These are phyloP conservation scores for Hoplodrina ambigua DNA, from an alignment of 2,888 invertebrate species.

Conservation along the genomic window DNA sequence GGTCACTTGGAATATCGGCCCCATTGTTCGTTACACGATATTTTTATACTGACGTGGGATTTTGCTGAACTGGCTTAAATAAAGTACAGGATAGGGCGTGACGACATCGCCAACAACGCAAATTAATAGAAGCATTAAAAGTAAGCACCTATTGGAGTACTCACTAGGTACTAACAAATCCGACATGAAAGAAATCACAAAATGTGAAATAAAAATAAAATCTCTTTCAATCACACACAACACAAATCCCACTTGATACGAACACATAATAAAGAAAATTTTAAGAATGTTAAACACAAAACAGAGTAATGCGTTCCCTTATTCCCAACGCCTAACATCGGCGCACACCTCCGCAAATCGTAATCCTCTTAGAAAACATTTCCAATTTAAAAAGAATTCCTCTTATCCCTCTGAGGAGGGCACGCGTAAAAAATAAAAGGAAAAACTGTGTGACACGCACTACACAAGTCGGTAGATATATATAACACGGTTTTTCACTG, in stretches of 20 bases:
- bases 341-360: constrained; percentile 88
- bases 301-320: constrained; percentile 81
- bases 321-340: constrained; percentile 80
- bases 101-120: constrained; percentile 35
- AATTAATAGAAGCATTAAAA: constrained; percentile 15
- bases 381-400: constrained; percentile 91
- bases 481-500: constrained; percentile 79
- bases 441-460: constrained; percentile 87
- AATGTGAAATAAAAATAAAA: constrained; percentile 38
- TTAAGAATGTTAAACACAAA: constrained; percentile 81
- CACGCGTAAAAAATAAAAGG: constrained; percentile 89
- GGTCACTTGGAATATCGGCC: constrained; percentile 76
- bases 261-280: constrained; percentile 69
- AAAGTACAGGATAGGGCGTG: constrained; percentile 61
- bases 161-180: constrained; percentile 14
- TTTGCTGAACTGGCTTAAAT: constrained; percentile 57
- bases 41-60: constrained; percentile 66
- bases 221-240: constrained; percentile 52
- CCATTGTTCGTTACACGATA: constrained; percentile 74
- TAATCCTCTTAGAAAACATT: constrained; percentile 91
- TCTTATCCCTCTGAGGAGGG: constrained; percentile 88
- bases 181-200: constrained; percentile 12
- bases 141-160: constrained; percentile 8
- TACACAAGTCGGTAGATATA: constrained; percentile 73
- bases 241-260: constrained; percentile 68